Evolutionary conservation across 2,797 vertebrate species (phyloP), one percentile per base, ranked within the genome.

Genomic region (Sebastes trivittatus): DNA sequence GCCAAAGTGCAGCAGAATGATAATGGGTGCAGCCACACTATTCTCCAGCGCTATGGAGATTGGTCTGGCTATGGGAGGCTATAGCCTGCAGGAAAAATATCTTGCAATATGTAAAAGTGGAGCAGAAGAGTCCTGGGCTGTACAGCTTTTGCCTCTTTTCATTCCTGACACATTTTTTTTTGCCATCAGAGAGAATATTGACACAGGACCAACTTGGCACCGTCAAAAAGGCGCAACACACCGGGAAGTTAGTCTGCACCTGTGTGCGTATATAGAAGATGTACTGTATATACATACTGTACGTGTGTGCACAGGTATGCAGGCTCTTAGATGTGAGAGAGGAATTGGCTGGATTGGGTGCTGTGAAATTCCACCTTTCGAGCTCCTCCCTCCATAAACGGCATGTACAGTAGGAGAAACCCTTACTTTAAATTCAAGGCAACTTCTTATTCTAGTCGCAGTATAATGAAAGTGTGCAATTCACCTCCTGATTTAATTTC

Each of bases 361-460:
- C 90, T 93, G 90, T 91, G 90, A 95, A 95, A 95, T 94, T 93
- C 91, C 88, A 68, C 70, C 82, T 79, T 83, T 32, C 42, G 73
- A 76, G 68, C 78, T 68, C 84, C 87, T 70, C 78, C 87, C 68
- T 89, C 81, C 65, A 67, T 88, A 83, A 90, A 87, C 83, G 65
- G 72, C 76, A 70, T 83, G 72, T 87, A 86, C 71, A 83, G 80
- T 58, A 75, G 70, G 60, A 82, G 65, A 77, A 87, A 71, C 11
- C 9, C 46, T 42, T 34, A 55, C 58, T 80, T 85, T 62, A 72
- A 75, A 80, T 83, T 80, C 55, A 32, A 63, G 77, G 42, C 42
- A 46, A 46, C 63, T 71, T 87, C 75, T 42, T 49, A 67, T 87
- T 84, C 52, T 68, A 38, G 69, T 78, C 62, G 22, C 20, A 61